These are phyloP conservation scores for Gambelia wislizenii DNA, from an alignment of 2,797 vertebrate genomes.

Conservation along the genomic window DNA sequence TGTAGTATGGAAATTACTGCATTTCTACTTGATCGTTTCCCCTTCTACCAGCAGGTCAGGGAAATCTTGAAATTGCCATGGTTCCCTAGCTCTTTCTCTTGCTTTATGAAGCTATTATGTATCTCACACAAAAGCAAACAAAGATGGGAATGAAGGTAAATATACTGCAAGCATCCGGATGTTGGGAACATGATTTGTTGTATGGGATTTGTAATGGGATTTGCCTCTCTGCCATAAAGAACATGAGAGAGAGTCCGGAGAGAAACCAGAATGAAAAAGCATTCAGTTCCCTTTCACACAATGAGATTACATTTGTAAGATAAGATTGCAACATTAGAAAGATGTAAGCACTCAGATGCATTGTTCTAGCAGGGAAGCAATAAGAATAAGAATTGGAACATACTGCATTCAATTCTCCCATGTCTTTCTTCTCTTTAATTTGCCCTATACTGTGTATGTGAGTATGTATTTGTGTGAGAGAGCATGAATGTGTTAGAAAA, in stretches of 20 bases:
- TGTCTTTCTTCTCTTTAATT: not conserved
- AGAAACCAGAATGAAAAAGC: slow-evolving; percentile 19
- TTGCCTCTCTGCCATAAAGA: slow-evolving; percentile 17
- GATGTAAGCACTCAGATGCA: slow-evolving; percentile 35
- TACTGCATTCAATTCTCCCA: not conserved
- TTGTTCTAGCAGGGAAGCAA: slow-evolving; percentile 53
- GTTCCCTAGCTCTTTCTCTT: slow-evolving; percentile 29
- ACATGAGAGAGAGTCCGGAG: slow-evolving; percentile 28
- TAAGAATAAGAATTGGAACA: not conserved
- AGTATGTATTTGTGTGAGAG: too few relatives aligned
- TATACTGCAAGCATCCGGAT: slow-evolving; percentile 17
- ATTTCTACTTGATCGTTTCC: slow-evolving; percentile 1
- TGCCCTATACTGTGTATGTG: not conserved
- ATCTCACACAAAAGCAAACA: slow-evolving; percentile 30
- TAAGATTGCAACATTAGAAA: slow-evolving; percentile 27
- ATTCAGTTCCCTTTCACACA: slow-evolving; percentile 34
- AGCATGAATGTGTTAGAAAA: not conserved
- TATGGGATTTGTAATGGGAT: slow-evolving; percentile 29
- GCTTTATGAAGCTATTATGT: slow-evolving; percentile 15
- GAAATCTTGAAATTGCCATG: slow-evolving; percentile 17
- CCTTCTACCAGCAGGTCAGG: slow-evolving; percentile 12
- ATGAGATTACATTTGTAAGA: slow-evolving; percentile 25
- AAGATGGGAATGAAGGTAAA: slow-evolving; percentile 17
- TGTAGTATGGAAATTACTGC: slow-evolving; percentile 10
- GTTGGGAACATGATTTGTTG: slow-evolving; percentile 29